These are phyloP conservation scores for Orchesella cincta DNA, from an alignment of 1,140 invertebrate genomes.

Conservation along the genomic window DNA sequence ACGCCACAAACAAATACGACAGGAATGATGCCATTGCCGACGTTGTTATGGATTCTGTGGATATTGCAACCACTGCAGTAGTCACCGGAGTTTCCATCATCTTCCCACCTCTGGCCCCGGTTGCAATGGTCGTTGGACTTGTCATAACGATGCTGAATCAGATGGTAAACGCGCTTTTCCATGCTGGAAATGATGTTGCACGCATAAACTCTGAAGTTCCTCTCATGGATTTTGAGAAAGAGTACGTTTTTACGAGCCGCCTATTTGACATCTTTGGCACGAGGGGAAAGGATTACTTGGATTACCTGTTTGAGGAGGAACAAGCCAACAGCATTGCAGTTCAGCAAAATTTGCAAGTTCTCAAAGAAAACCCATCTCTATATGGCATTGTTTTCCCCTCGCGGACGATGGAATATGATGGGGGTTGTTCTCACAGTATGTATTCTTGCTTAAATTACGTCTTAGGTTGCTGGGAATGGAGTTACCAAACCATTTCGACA, in stretches of 20 bases:
- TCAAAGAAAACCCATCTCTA: background rate
- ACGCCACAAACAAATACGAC: background rate
- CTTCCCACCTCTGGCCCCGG: constrained; percentile 16
- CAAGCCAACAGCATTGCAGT: background rate
- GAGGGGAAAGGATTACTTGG: background rate
- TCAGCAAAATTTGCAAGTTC: background rate
- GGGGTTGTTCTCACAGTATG: background rate
- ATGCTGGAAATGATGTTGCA: constrained; percentile 21
- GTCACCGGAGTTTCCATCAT: background rate
- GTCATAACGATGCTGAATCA: constrained; percentile 5
- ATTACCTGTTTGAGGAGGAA: background rate
- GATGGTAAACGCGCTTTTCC: background rate
- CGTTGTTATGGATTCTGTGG: constrained; percentile 21
- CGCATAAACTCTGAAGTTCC: constrained; percentile 24
- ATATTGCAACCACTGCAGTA: constrained; percentile 21
- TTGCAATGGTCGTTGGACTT: constrained; percentile 16
- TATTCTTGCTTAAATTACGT: background rate
- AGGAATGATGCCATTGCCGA: constrained; percentile 34
- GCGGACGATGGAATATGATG: background rate
- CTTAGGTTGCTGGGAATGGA: background rate
- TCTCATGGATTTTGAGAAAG: constrained; percentile 30
- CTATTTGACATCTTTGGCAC: constrained; percentile 2
- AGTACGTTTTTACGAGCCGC: background rate
- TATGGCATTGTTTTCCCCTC: constrained; percentile 30
- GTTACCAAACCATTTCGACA: background rate